Conservation (phyloP, 2,113 vertebrate species). For the Onychostoma macrolepis region DNA sequence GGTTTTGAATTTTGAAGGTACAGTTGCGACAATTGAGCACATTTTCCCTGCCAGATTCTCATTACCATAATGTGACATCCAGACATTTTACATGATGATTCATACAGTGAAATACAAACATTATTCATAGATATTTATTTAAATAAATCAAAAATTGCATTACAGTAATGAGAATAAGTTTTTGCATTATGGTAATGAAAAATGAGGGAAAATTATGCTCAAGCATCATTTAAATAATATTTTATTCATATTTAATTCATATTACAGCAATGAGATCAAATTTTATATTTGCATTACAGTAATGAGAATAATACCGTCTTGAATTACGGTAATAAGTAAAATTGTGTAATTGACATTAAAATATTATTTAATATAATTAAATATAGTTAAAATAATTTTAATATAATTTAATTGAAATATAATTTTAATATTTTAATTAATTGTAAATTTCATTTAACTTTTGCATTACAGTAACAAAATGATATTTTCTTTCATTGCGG, state of each 20-base stretch:
- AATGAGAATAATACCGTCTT: background rate
- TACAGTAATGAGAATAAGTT: too few species aligned
- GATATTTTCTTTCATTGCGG: background rate
- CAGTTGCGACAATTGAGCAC: background rate
- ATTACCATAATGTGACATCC: background rate
- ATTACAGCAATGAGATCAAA: background rate
- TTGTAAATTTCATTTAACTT: too few species aligned
- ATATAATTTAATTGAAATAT: too few species aligned
- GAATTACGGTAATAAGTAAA: background rate
- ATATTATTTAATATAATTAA: background rate
- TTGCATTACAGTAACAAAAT: background rate
- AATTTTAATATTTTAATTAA: too few species aligned
- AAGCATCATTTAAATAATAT: background rate
- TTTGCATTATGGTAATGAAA: background rate
- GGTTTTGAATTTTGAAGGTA: background rate
- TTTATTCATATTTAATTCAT: background rate
- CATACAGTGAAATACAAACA: background rate
- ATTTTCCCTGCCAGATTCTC: too few species aligned
- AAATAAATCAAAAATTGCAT: background rate
- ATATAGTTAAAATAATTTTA: background rate
- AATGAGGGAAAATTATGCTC: background rate
- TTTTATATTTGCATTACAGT: background rate
- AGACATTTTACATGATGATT: background rate
- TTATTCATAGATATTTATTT: background rate
- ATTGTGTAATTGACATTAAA: background rate